Evolutionary conservation across 1,140 invertebrate species (phyloP).

Genomic region (Caenorhabditis tropicalis): DNA sequence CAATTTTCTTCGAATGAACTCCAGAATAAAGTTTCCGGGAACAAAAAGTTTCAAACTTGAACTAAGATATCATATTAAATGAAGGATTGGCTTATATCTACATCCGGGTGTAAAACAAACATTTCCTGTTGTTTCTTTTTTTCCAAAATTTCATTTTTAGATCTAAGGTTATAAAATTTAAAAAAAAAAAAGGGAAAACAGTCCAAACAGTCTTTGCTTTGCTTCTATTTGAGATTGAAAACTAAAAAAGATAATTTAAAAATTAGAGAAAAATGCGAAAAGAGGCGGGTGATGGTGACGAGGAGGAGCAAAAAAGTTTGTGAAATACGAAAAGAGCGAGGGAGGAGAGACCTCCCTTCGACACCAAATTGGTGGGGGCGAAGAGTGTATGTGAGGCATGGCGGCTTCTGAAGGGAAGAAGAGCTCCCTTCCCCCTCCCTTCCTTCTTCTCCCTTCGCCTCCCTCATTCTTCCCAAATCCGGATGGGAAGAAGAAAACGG

Average conservation of each 20-base stretch:
- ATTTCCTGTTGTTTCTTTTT: too few species aligned
- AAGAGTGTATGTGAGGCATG: slow-evolving; percentile 8
- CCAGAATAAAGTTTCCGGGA: too few species aligned
- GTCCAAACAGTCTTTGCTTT: too few species aligned
- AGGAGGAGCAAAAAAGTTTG: slow-evolving; percentile 18
- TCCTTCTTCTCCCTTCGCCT: too few species aligned
- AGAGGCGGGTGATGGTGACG: not conserved
- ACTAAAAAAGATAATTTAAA: not conserved
- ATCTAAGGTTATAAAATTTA: not conserved
- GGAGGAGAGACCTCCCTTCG: not conserved
- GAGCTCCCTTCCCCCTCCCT: not conserved
- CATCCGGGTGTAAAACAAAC: too few species aligned
- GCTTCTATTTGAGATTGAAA: too few species aligned
- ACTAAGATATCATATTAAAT: too few species aligned
- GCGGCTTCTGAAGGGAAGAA: not conserved
- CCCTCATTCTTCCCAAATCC: not conserved
- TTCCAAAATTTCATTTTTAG: not conserved
- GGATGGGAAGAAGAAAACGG: slow-evolving; percentile 26
- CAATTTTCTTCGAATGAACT: too few species aligned
- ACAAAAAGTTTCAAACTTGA: too few species aligned
- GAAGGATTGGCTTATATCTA: not conserved
- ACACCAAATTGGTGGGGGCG: slow-evolving; percentile 43
- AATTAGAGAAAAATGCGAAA: slow-evolving; percentile 28
- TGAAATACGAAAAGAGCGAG: slow-evolving; percentile 27
- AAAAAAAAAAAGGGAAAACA: not conserved